Percentiles rank a stretch among this genome's conserved stretches.
Evolutionary conservation across 2,797 vertebrate genomes (phyloP).

Genomic region (Muscicapa striata): DNA sequence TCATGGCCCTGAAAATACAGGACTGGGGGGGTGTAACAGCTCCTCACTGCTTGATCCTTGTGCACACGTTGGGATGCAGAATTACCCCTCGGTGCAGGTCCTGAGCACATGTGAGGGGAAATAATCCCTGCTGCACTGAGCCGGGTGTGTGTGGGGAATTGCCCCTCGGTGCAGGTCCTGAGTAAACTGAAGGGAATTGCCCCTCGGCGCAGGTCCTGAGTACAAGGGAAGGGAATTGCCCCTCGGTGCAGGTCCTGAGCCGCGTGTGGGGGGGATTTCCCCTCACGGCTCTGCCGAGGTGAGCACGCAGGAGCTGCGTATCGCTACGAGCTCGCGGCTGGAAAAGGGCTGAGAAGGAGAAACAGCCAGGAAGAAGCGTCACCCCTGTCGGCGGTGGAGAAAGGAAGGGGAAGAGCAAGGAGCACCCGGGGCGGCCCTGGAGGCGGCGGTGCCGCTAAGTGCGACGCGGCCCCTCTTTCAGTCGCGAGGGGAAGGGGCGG

Average conservation of each 20-base stretch:
- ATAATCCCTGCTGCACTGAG: too few relatives aligned
- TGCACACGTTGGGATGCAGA: fast-evolving
- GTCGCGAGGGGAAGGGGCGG: background rate
- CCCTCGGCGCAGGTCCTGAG: background rate
- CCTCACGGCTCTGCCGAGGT: background rate
- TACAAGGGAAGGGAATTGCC: too few relatives aligned
- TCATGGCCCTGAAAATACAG: fast-evolving
- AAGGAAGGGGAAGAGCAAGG: background rate
- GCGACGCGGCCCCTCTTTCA: background rate
- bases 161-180: background rate
- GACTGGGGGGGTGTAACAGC: fast-evolving
- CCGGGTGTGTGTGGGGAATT: too few relatives aligned
- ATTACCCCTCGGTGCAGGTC: fast-evolving
- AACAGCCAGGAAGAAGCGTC: background rate
- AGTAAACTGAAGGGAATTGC: too few relatives aligned
- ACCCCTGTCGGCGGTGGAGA: background rate
- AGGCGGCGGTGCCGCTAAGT: background rate
- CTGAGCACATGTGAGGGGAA: background rate
- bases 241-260: background rate
- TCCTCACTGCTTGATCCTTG: fast-evolving
- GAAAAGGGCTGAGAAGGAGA: fast-evolving
- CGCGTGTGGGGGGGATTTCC: too few relatives aligned
- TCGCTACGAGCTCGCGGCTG: background rate
- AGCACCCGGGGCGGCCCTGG: background rate
- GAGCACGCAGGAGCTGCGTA: too few relatives aligned